A percentile compares a stretch with the other conserved stretches of the same genome.
These are phyloP conservation scores for Ophonus ardosiacus DNA, from an alignment of 2,888 invertebrate species.

Conservation along the genomic window DNA sequence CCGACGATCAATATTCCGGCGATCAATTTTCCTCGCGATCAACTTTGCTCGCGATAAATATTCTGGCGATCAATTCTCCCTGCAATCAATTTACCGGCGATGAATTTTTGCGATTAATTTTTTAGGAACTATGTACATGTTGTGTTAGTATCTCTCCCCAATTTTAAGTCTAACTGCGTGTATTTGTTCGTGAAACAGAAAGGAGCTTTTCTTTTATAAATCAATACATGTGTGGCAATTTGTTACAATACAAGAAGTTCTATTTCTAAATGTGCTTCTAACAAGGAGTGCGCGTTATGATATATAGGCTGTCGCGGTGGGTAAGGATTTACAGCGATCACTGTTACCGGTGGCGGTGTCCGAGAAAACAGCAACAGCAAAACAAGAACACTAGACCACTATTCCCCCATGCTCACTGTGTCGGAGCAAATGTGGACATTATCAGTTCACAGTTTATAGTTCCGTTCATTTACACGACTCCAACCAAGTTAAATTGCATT, in stretches of 20 bases:
- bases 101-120: no score
- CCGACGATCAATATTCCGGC: no score
- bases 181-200: not conserved
- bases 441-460: conserved; percentile 50
- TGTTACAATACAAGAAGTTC: conserved; percentile 24
- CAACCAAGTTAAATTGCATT: conserved; percentile 35
- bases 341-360: conserved; percentile 39
- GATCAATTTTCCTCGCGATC: no score
- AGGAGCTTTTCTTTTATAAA: not conserved
- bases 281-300: conserved; percentile 42
- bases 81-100: no score
- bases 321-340: conserved; percentile 63
- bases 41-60: no score
- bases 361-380: conserved; percentile 40
- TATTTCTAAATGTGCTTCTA: conserved; percentile 10
- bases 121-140: no score
- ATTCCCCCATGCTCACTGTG: conserved; percentile 27
- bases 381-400: conserved; percentile 33
- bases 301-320: conserved; percentile 61
- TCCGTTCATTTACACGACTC: conserved; percentile 45
- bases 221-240: conserved; percentile 11
- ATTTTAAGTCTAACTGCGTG: not conserved
- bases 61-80: no score
- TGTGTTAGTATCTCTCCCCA: not conserved
- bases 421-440: conserved; percentile 38